phyloP scores from a whole-genome alignment of 2,797 vertebrate genomes.

The Thaleichthys pacificus region DNA sequence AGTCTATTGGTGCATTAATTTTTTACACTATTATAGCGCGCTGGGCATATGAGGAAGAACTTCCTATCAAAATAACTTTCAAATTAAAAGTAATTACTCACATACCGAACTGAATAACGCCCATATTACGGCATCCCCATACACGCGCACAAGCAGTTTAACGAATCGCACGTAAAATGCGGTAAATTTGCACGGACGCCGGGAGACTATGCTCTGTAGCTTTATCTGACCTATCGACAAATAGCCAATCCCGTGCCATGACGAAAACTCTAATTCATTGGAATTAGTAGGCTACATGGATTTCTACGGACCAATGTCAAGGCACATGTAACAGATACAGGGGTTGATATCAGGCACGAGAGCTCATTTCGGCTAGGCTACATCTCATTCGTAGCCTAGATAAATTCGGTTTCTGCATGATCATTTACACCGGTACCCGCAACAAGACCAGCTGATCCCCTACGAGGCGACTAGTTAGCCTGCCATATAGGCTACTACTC shows the following conservation, averaged over 20 bases:
- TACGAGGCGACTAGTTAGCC: neutral
- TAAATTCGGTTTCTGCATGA: slow-evolving; percentile 3
- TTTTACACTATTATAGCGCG: too few relatives aligned
- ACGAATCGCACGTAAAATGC: slow-evolving; percentile 14
- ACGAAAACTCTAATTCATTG: slow-evolving; percentile 8
- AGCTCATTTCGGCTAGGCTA: slow-evolving; percentile 8
- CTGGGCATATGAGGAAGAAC: too few relatives aligned
- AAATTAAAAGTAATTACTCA: neutral
- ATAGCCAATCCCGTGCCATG: slow-evolving; percentile 11
- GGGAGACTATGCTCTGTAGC: slow-evolving; percentile 1
- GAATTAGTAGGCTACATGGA: slow-evolving; percentile 14
- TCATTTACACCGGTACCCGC: neutral
- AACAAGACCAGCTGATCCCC: too few relatives aligned
- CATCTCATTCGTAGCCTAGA: slow-evolving; percentile 2
- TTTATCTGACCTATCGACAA: neutral
- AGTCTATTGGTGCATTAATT: too few relatives aligned
- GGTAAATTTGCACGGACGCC: slow-evolving; percentile 13
- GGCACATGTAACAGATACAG: slow-evolving; percentile 23
- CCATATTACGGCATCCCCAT: neutral
- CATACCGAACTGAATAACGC: neutral
- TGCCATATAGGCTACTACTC: neutral
- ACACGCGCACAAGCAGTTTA: slow-evolving; percentile 1
- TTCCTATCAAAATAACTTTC: too few relatives aligned
- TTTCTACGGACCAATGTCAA: slow-evolving; percentile 8
- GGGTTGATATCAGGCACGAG: slow-evolving; percentile 42